Base-by-base conservation (phyloP, 2,888 invertebrate genomes). In the Apeira syringaria region DNA sequence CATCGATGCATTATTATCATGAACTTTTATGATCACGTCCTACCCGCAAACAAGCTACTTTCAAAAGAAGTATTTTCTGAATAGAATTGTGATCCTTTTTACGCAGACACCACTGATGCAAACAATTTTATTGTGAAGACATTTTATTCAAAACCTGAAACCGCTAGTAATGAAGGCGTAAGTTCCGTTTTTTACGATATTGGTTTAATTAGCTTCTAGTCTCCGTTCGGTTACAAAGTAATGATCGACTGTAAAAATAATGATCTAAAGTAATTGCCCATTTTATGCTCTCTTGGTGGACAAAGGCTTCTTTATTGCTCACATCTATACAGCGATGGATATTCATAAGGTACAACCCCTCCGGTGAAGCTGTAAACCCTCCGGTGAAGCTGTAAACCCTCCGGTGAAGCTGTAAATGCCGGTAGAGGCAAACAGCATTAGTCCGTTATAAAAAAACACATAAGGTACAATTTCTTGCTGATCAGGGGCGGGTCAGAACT, bases 181-280 rank as follows among this genome's bases (percentile, higher is more conserved):
- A 35, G 39, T 46, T 28, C 31, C 34, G 38, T 28, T 49, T 48
- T 48, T 44, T 45, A 49, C 44, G 48, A 45, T 44, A 41, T 44
- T 51, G 32, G 43, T 55, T 52, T 47, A 55, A 51, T 50, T 51
- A 47, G 40, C 17, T 29, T 44, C 30, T 34, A 47, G 47, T 44
- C 47, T 42, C 40, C 10, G 39, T 28, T 43, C 35, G 33, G 35
- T 30, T 38, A 47, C 43, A 43, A 49, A 51, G 47, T 53, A 49
- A 51, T 56, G 53, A 53, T 53, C 42, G 49, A 42, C 53, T 52
- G 56, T 60, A 62, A 61, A 59, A 61, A 59, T 63, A 61, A 63
- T 60, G 56, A 52, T 50, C 46, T 44, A 43, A 53, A 55, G 53
- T 60, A 59, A 63, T 58, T 59, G 58, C 51, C 48, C 55, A 56